phyloP scores from a whole-genome alignment of 2,797 vertebrate species.

The Anguilla marmorata region DNA sequence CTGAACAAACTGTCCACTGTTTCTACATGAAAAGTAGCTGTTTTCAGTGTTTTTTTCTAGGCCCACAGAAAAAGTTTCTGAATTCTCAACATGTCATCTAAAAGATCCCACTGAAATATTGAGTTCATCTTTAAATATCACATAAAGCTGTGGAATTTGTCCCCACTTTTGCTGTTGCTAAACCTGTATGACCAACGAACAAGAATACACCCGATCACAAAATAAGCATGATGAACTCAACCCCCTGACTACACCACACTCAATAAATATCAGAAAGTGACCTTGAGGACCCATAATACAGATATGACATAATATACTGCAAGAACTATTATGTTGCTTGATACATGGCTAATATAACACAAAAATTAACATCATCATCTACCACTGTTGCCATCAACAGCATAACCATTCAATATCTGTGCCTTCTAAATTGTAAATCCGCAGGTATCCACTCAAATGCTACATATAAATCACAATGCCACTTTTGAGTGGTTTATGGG shows the following conservation, averaged over 20 bases:
- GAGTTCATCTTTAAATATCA: background rate
- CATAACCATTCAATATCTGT: background rate
- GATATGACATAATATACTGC: background rate
- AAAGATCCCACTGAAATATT: background rate
- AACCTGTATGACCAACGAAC: background rate
- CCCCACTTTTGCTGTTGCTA: background rate
- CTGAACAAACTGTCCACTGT: background rate
- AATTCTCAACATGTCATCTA: background rate
- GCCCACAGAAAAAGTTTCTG: background rate
- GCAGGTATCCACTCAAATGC: background rate
- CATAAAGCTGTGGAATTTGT: background rate
- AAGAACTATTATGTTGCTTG: background rate
- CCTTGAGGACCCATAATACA: background rate
- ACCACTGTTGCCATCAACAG: background rate
- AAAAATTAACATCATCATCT: background rate
- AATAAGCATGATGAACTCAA: background rate
- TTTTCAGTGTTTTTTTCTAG: background rate
- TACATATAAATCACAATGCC: background rate
- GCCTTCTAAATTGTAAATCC: background rate
- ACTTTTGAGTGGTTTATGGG: background rate
- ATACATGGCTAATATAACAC: background rate
- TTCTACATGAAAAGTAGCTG: background rate
- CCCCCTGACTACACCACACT: background rate
- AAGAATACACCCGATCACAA: background rate
- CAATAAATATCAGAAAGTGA: background rate